Percentiles rank a stretch among this genome's conserved stretches.
Evolutionary conservation across 1,140 invertebrate genomes (phyloP).

Genomic region (Drosophila pruinosa): DNA sequence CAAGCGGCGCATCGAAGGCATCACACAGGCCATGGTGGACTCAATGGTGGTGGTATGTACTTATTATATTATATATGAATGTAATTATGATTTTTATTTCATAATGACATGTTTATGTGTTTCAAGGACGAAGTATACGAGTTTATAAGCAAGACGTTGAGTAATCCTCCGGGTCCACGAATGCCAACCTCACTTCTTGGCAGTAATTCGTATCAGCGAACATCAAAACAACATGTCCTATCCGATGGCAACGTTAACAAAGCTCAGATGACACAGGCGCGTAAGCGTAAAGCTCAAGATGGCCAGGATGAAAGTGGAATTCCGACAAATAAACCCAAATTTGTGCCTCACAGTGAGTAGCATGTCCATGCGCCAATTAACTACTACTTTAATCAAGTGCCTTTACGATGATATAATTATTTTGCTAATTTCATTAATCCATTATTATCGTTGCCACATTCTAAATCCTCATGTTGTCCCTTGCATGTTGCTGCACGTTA

Average conservation of each 20-base stretch:
- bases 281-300: conserved; percentile 50
- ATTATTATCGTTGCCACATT: conserved; percentile 3
- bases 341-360: conserved; percentile 57
- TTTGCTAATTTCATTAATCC: background rate
- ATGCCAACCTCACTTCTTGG: conserved; percentile 73
- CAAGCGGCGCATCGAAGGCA: conserved; percentile 88
- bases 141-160: conserved; percentile 85
- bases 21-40: conserved; percentile 93
- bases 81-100: background rate
- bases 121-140: conserved; percentile 86
- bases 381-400: background rate
- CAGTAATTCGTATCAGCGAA: conserved; percentile 47
- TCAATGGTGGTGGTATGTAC: conserved; percentile 87
- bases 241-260: conserved; percentile 57
- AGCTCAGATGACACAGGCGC: conserved; percentile 28
- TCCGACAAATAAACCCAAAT: conserved; percentile 52
- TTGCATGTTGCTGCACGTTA: conserved; percentile 16
- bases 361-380: background rate
- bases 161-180: conserved; percentile 86
- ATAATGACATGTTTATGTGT: background rate
- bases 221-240: conserved; percentile 36
- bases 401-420: background rate
- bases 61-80: background rate
- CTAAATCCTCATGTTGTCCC: conserved; percentile 20
- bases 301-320: conserved; percentile 33